Evolutionary conservation across 2,113 vertebrate species (phyloP).

Genomic region (Galemys pyrenaicus): DNA sequence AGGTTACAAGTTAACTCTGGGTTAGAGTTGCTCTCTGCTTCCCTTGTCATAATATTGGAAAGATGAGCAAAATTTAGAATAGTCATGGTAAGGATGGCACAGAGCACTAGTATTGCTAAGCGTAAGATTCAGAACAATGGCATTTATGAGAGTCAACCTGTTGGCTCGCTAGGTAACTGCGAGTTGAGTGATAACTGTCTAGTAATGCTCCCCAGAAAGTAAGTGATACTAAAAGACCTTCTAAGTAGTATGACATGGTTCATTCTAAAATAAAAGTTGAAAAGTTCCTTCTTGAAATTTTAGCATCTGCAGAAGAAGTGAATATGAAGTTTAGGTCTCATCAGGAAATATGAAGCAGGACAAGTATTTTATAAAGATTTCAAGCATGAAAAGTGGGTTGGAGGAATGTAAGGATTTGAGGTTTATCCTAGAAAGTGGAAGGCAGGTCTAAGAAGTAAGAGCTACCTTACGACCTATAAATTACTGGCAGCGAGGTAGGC

Average conservation of each 20-base stretch:
- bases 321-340: not conserved
- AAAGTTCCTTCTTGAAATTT: not conserved
- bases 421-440: slow-evolving; percentile 26
- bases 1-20: not conserved
- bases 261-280: not conserved
- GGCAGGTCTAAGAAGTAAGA: not conserved
- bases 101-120: not conserved
- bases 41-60: not conserved
- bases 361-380: not conserved
- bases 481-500: not conserved
- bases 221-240: not conserved
- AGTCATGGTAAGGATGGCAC: not conserved
- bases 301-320: not conserved
- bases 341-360: not conserved
- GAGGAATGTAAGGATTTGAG: not conserved
- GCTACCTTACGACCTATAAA: not conserved
- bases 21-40: not conserved
- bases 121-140: slow-evolving; percentile 26
- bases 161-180: not conserved
- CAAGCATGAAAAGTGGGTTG: slow-evolving; percentile 19
- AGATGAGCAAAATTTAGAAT: slow-evolving; percentile 34
- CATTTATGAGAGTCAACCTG: not conserved
- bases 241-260: not conserved
- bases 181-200: not conserved
- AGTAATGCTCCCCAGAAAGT: not conserved